phyloP scores from a whole-genome alignment of 2,888 invertebrate species.

The Rhamnusium bicolor region DNA sequence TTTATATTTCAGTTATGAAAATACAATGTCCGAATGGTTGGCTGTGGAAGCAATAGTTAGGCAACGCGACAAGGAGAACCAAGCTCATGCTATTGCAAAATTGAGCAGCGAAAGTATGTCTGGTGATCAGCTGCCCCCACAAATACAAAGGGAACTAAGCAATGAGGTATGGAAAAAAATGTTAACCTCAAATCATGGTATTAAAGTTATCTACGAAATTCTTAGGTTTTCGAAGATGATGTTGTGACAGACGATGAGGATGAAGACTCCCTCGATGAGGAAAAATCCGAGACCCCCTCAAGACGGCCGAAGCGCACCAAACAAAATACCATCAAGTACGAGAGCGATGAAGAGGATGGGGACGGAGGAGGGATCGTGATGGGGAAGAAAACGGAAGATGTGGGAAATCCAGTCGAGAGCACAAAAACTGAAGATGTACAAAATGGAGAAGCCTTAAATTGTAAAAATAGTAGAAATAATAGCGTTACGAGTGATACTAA shows the following conservation, averaged over 20 bases:
- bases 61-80: constrained; percentile 86
- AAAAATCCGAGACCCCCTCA: constrained; percentile 64
- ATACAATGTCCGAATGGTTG: constrained; percentile 95
- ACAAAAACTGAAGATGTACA: constrained; percentile 37
- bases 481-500: constrained; percentile 40
- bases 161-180: constrained; percentile 68
- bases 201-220: constrained; percentile 1
- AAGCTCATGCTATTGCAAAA: constrained; percentile 89
- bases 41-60: constrained; percentile 94
- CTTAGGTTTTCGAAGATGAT: constrained; percentile 69
- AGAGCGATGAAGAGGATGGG: constrained; percentile 61
- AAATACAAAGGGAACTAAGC: constrained; percentile 72
- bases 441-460: constrained; percentile 42
- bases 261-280: constrained; percentile 62
- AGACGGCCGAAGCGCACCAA: constrained; percentile 58
- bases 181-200: neutral
- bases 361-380: constrained; percentile 22
- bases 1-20: constrained; percentile 79
- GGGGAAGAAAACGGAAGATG: neutral
- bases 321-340: constrained; percentile 68
- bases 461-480: constrained; percentile 42
- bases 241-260: constrained; percentile 68
- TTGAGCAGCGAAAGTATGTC: constrained; percentile 84
- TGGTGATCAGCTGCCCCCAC: constrained; percentile 68
- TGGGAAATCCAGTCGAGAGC: constrained; percentile 40